Evolutionary conservation across 1,140 invertebrate genomes (phyloP).

Genomic region (Drosophila rufa): DNA sequence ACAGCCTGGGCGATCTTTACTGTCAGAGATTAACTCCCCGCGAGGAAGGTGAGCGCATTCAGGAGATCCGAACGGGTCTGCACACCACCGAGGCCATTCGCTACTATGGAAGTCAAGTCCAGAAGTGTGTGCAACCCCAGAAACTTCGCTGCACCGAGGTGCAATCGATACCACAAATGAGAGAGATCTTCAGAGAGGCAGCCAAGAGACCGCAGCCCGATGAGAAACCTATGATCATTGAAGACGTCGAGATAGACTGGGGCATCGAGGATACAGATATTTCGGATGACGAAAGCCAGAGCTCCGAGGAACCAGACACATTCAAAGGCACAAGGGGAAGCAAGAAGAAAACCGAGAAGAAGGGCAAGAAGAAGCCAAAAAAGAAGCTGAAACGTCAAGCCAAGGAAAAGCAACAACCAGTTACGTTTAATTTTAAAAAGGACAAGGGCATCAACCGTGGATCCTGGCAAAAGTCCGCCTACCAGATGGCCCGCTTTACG

Average conservation of each 20-base stretch:
- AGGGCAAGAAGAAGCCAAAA: neutral
- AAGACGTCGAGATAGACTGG: conserved; percentile 60
- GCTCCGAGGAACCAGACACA: neutral
- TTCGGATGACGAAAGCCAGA: conserved; percentile 6
- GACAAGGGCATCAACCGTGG: conserved; percentile 49
- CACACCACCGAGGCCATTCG: conserved; percentile 46
- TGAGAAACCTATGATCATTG: conserved; percentile 46
- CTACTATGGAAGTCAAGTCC: conserved; percentile 39
- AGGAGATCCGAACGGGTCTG: conserved; percentile 46
- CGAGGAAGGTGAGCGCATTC: conserved; percentile 25
- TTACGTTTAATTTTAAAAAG: conserved; percentile 2
- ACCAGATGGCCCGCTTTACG: conserved; percentile 36
- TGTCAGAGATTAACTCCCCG: conserved; percentile 50
- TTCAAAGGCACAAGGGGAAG: neutral
- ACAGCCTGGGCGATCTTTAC: conserved; percentile 57
- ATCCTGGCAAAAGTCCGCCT: conserved; percentile 65
- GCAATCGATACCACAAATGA: conserved; percentile 30
- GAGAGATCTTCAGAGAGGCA: conserved; percentile 39
- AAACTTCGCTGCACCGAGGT: conserved; percentile 46
- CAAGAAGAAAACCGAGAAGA: neutral
- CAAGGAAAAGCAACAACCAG: neutral
- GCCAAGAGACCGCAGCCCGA: conserved; percentile 6
- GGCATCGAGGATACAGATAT: conserved; percentile 30
- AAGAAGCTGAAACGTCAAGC: neutral
- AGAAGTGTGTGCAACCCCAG: neutral